A percentile compares a stretch with the other conserved stretches of the same genome.
phyloP scores from a whole-genome alignment of 2,888 invertebrate species.

The Dexiosoma caninum region DNA sequence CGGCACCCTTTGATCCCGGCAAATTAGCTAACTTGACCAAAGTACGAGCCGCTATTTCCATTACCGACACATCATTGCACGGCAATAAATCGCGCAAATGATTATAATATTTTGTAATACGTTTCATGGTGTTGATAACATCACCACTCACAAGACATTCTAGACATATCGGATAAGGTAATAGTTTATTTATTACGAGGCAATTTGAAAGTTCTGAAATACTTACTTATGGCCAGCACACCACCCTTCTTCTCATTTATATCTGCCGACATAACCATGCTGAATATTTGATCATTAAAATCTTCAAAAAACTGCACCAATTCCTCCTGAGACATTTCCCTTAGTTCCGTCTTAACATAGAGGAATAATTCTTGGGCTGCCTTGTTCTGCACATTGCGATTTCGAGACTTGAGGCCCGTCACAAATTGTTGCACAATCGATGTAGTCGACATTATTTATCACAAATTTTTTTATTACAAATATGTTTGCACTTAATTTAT shows the following conservation, averaged over 20 bases:
- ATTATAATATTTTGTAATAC: conserved; percentile 94
- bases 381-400: conserved; percentile 89
- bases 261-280: conserved; percentile 96
- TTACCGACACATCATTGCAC: conserved; percentile 93
- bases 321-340: conserved; percentile 94
- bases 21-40: conserved; percentile 94
- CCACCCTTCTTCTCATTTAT: conserved; percentile 97
- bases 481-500: conserved; percentile 13
- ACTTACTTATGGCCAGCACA: conserved; percentile 91
- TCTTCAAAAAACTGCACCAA: conserved; percentile 94
- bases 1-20: conserved; percentile 95
- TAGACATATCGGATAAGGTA: conserved; percentile 74
- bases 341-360: conserved; percentile 92
- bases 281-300: conserved; percentile 96
- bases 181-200: too few species aligned
- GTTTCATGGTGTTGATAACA: conserved; percentile 92
- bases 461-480: background rate
- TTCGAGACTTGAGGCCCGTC: conserved; percentile 91
- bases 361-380: conserved; percentile 93
- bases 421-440: conserved; percentile 88
- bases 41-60: conserved; percentile 97
- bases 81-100: conserved; percentile 93
- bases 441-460: conserved; percentile 73
- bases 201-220: background rate
- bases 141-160: conserved; percentile 96